These are phyloP conservation scores for Solea senegalensis DNA, from an alignment of 2,113 vertebrate genomes.

Conservation along the genomic window DNA sequence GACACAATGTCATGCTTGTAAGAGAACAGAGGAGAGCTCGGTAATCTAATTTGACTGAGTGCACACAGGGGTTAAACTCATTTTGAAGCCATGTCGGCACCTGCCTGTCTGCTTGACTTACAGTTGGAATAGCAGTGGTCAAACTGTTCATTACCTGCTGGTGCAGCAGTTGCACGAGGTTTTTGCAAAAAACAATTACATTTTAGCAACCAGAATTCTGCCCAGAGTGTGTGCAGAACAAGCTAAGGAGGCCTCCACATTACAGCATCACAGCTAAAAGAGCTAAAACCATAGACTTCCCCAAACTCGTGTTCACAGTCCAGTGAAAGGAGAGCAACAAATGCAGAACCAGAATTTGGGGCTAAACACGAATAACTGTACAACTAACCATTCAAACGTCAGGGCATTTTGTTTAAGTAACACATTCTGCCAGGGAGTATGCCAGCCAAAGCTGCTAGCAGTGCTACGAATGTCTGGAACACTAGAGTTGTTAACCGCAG, in stretches of 20 bases:
- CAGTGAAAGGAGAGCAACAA: no score
- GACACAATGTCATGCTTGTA: slow-evolving; percentile 1
- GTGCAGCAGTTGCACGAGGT: background rate
- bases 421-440: no score
- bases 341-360: no score
- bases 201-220: background rate
- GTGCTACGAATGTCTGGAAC: no score
- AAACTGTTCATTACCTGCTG: background rate
- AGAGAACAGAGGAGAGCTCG: background rate
- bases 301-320: no score
- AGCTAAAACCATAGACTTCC: no score
- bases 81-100: slow-evolving; percentile 9
- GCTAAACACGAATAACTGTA: no score
- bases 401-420: no score
- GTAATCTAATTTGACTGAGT: slow-evolving; percentile 13
- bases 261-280: no score
- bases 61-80: slow-evolving; percentile 19
- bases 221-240: background rate
- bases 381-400: no score
- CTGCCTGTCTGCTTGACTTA: slow-evolving; percentile 2
- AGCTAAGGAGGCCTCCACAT: background rate
- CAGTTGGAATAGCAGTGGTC: background rate
- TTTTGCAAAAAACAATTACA: background rate
- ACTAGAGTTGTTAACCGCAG: no score
- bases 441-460: no score